Conservation (phyloP, 2,113 vertebrate species). For the Thalassoma bifasciatum region DNA sequence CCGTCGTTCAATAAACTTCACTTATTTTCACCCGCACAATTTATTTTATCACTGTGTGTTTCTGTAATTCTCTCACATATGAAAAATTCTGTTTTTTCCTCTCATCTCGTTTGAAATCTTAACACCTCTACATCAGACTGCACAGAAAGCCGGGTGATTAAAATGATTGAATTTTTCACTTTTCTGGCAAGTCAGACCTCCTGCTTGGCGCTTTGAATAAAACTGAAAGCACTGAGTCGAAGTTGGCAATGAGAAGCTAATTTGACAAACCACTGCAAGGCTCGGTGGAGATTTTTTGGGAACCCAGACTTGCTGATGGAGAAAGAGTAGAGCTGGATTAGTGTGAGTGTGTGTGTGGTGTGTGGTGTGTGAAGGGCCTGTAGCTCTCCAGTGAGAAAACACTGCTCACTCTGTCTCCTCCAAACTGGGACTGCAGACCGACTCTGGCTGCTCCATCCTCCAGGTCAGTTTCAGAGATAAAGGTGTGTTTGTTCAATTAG, state of each 20-base stretch:
- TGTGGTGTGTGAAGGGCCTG: slow-evolving; percentile 3
- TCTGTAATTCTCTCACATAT: slow-evolving; percentile 44
- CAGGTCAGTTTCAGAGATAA: slow-evolving; percentile 49
- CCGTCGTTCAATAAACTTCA: slow-evolving; percentile 14
- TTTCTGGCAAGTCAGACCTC: slow-evolving; percentile 26
- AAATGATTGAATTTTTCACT: slow-evolving; percentile 52
- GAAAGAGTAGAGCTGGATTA: slow-evolving; percentile 47
- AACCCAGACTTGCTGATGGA: slow-evolving; percentile 47
- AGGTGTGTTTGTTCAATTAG: slow-evolving; percentile 50
- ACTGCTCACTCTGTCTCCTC: slow-evolving; percentile 59
- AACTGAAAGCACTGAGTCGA: slow-evolving; percentile 26
- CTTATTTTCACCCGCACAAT: slow-evolving; percentile 8
- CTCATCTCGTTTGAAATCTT: slow-evolving; percentile 43
- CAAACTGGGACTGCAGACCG: slow-evolving; percentile 21
- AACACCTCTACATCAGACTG: slow-evolving; percentile 45
- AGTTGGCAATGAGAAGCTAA: slow-evolving; percentile 38
- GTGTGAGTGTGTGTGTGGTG: slow-evolving; percentile 5
- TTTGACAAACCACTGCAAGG: slow-evolving; percentile 45
- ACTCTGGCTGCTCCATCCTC: slow-evolving; percentile 40
- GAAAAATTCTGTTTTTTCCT: slow-evolving; percentile 41
- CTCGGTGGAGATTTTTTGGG: slow-evolving; percentile 22
- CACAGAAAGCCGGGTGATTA: slow-evolving; percentile 27
- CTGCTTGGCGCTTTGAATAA: slow-evolving; percentile 26
- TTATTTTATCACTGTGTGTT: slow-evolving; percentile 15
- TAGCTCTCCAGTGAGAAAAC: slow-evolving; percentile 49